Evolutionary conservation across 2,797 vertebrate genomes (phyloP).

Genomic region (Enoplosus armatus): DNA sequence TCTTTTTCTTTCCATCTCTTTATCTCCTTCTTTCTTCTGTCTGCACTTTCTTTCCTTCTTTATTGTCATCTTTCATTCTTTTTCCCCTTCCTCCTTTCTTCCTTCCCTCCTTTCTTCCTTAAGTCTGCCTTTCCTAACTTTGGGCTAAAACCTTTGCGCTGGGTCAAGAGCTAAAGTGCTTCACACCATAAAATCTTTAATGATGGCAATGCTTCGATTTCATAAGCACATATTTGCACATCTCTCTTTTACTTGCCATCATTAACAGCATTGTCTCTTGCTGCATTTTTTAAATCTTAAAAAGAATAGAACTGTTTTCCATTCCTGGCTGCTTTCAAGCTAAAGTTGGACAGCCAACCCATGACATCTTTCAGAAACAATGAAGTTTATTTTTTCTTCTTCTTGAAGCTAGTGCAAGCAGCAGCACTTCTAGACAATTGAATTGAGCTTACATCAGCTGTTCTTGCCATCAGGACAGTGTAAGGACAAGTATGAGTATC

Average conservation of each 20-base stretch:
- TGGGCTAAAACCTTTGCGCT: background rate
- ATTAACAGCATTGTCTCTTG: background rate
- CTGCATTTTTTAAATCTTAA: conserved; percentile 12
- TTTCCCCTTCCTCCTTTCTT: background rate
- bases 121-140: background rate
- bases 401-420: conserved; percentile 10
- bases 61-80: background rate
- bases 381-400: conserved; percentile 12
- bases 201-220: conserved; percentile 26
- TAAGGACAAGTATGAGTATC: conserved; percentile 42
- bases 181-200: conserved; percentile 11
- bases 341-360: conserved; percentile 25
- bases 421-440: conserved; percentile 28
- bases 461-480: conserved; percentile 39
- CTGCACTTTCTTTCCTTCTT: too few relatives aligned
- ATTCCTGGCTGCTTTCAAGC: conserved; percentile 4
- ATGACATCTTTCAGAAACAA: conserved; percentile 49
- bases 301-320: conserved; percentile 26
- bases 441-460: conserved; percentile 44
- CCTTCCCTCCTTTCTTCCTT: background rate
- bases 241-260: background rate
- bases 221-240: conserved; percentile 31
- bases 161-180: conserved; percentile 22
- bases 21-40: background rate
- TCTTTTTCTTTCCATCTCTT: too few relatives aligned